Base-by-base conservation (phyloP, 2,888 invertebrate species). In the Tinea trinotella region DNA sequence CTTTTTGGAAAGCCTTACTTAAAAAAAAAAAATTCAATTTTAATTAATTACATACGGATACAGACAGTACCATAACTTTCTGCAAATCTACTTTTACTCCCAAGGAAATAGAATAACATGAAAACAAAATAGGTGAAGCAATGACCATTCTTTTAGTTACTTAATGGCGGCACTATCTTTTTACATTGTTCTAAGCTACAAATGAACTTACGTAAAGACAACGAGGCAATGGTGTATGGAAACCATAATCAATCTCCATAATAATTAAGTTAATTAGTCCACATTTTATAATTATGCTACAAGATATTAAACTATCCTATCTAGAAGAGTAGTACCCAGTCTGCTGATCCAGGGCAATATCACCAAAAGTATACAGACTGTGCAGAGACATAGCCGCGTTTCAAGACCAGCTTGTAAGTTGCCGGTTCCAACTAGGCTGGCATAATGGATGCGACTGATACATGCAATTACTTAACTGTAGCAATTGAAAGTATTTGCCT, bases 41-140 rank as follows among this genome's bases (percentile, higher is more conserved):
- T 40, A 40, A 40, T 40, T 40, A 13, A 15, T 6, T 40, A 40
- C 40, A 40, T 3, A 40, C 40, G 13, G 7, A 40, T 55, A 59
- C 59, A 64, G 61, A 78, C 77, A 78, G 76, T 75, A 61, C 66
- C 56, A 59, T 63, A 59, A 63, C 67, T 70, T 74, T 74, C 68
- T 64, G 68, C 66, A 57, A 70, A 70, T 68, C 13, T 40, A 40
- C 40, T 40, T 40, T 40, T 40, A 40, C 40, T 40, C 70, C 66
- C 73, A 74, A 74, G 70, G 71, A 77, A 77, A 68, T 64, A 62
- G 62, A 63, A 65, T 64, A 62, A 67, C 63, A 66, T 61, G 62
- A 67, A 68, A 77, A 76, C 72, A 56, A 75, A 76, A 76, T 75
- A 76, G 67, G 67, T 82, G 74, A 77, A 62, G 83, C 78, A 82